Evolutionary conservation across 1,140 invertebrate species (phyloP).

Genomic region (Drosophila pectinifera): DNA sequence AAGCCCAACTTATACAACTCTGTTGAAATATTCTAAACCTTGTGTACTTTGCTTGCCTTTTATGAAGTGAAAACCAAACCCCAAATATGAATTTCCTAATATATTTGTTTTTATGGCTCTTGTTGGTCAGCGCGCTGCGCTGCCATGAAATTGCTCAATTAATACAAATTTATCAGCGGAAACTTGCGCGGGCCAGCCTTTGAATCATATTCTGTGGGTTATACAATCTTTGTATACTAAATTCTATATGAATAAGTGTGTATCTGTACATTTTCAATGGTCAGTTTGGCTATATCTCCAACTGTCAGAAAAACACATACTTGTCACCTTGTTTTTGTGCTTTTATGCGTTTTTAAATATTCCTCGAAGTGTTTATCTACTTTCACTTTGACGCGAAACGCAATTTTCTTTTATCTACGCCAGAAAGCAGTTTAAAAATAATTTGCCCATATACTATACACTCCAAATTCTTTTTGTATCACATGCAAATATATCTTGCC

Average conservation of each 20-base stretch:
- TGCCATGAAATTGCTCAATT: constrained; percentile 50
- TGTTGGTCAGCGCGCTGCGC: neutral
- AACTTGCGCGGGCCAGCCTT: constrained; percentile 23
- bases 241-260: constrained; percentile 18
- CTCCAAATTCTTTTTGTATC: constrained; percentile 30
- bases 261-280: constrained; percentile 13
- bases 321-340: constrained; percentile 16
- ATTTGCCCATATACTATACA: constrained; percentile 49
- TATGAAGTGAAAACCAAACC: constrained; percentile 11
- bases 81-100: constrained; percentile 19
- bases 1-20: neutral
- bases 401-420: constrained; percentile 77
- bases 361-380: constrained; percentile 52
- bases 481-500: constrained; percentile 24
- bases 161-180: constrained; percentile 57
- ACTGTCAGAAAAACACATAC: constrained; percentile 12
- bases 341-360: constrained; percentile 68
- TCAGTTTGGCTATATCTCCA: constrained; percentile 15
- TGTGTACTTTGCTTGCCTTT: neutral
- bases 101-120: constrained; percentile 18
- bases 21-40: neutral
- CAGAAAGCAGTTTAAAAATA: constrained; percentile 68
- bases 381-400: constrained; percentile 51
- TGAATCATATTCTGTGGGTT: constrained; percentile 40
- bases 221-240: constrained; percentile 34